Evolutionary conservation across 2,888 invertebrate genomes (phyloP).

Genomic region (Dasysyrphus tricinctus): DNA sequence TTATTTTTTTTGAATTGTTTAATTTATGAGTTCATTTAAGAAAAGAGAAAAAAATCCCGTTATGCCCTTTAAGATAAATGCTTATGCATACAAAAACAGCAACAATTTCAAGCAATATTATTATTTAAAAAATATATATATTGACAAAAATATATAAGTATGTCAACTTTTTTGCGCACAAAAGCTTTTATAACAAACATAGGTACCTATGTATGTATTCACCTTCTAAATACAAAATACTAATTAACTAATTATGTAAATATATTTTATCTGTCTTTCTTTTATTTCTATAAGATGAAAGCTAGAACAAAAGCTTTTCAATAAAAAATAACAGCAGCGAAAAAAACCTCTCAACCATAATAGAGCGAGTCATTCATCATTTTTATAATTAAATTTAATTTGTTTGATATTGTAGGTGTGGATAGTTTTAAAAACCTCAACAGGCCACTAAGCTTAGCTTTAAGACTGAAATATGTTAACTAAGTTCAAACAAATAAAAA

Average conservation of each 20-base stretch:
- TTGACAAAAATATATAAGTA: too few relatives aligned
- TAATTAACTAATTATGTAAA: slow-evolving; percentile 73
- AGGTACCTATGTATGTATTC: slow-evolving; percentile 59
- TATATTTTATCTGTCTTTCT: slow-evolving; percentile 31
- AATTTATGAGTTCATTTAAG: slow-evolving; percentile 60
- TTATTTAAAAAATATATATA: too few relatives aligned
- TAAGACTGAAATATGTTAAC: slow-evolving; percentile 31
- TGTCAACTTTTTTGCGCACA: background rate
- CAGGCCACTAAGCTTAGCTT: slow-evolving; percentile 24
- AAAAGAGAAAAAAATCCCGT: slow-evolving; percentile 41
- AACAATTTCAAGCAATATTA: background rate
- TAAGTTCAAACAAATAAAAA: slow-evolving; percentile 17
- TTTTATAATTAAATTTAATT: slow-evolving; percentile 68
- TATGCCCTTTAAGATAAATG: slow-evolving; percentile 51
- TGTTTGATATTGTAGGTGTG: slow-evolving; percentile 54
- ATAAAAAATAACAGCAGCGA: background rate
- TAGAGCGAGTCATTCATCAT: slow-evolving; percentile 74
- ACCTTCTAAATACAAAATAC: slow-evolving; percentile 48
- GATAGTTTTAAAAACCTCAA: slow-evolving; percentile 23
- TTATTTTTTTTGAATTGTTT: background rate
- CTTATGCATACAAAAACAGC: slow-evolving; percentile 24
- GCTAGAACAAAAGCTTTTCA: slow-evolving; percentile 41
- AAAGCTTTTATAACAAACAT: slow-evolving; percentile 29
- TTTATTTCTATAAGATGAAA: slow-evolving; percentile 31
- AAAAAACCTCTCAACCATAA: slow-evolving; percentile 56